These are phyloP conservation scores for Motacilla tschutschensis DNA, from an alignment of 2,113 vertebrate genomes.

Conservation along the genomic window DNA sequence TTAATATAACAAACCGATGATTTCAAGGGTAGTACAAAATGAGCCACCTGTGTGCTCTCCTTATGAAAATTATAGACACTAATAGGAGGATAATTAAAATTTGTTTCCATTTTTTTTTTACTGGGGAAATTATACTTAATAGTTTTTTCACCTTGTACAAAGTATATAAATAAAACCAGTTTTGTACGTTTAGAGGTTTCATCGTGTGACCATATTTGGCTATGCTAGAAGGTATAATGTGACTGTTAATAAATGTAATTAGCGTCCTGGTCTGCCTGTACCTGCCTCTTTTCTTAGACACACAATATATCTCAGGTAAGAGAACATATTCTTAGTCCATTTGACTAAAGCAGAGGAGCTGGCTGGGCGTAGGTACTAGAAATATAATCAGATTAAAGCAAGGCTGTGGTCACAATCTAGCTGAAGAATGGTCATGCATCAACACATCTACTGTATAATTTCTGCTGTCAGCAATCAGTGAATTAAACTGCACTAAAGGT, in stretches of 20 bases:
- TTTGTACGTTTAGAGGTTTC: background rate
- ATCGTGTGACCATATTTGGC: background rate
- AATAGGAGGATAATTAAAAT: background rate
- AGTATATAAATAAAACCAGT: background rate
- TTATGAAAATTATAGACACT: background rate
- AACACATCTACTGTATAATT: background rate
- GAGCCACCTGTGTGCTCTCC: background rate
- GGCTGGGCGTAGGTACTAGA: background rate
- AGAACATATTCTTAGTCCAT: background rate
- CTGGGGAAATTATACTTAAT: background rate
- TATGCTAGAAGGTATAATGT: background rate
- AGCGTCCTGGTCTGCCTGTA: background rate
- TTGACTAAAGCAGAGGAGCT: background rate
- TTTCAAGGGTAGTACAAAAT: background rate
- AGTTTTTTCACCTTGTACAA: background rate
- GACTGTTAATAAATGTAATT: background rate
- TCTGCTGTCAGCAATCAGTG: background rate
- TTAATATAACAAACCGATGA: background rate
- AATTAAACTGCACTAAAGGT: background rate
- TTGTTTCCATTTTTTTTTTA: background rate
- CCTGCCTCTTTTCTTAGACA: background rate
- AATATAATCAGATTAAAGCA: background rate
- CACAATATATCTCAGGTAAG: background rate
- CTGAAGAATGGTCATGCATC: background rate
- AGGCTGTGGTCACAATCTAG: background rate